Percentiles rank a stretch among this genome's conserved stretches.
Conservation (phyloP, 2,797 vertebrate species). For the Varecia variegata region DNA sequence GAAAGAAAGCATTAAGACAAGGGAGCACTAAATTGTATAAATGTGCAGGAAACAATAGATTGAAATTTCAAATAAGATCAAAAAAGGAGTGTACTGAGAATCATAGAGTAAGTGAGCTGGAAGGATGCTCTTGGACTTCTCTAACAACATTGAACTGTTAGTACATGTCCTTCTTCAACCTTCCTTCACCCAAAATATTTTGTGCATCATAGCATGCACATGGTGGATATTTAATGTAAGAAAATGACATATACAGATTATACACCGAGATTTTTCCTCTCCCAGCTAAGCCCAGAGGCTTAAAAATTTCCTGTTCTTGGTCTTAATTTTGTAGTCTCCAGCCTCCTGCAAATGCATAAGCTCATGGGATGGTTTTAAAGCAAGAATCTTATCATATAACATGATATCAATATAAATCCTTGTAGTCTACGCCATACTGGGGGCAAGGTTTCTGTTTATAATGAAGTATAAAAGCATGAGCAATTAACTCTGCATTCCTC, state of each 20-base stretch:
- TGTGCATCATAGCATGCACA: not conserved
- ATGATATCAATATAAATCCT: not conserved
- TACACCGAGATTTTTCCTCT: not conserved
- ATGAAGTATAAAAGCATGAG: constrained; percentile 39
- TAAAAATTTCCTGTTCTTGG: not conserved
- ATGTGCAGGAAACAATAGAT: not conserved
- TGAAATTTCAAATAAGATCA: not conserved
- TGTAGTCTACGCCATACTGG: not conserved
- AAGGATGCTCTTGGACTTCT: not conserved
- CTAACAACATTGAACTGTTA: not conserved
- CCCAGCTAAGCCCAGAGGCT: not conserved
- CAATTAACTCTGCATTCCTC: not conserved
- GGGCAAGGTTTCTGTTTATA: constrained; percentile 8
- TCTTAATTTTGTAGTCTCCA: not conserved
- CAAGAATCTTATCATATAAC: not conserved
- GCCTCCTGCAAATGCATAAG: not conserved
- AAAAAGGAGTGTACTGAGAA: not conserved
- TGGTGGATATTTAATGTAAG: not conserved
- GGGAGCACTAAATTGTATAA: not conserved
- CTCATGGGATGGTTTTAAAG: not conserved
- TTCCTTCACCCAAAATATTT: not conserved
- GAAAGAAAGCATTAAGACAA: not conserved
- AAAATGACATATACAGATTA: not conserved
- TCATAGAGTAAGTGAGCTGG: not conserved
- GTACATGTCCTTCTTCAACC: not conserved